Conservation (phyloP, 2,888 invertebrate genomes). For the Tetanocera ferruginea region DNA sequence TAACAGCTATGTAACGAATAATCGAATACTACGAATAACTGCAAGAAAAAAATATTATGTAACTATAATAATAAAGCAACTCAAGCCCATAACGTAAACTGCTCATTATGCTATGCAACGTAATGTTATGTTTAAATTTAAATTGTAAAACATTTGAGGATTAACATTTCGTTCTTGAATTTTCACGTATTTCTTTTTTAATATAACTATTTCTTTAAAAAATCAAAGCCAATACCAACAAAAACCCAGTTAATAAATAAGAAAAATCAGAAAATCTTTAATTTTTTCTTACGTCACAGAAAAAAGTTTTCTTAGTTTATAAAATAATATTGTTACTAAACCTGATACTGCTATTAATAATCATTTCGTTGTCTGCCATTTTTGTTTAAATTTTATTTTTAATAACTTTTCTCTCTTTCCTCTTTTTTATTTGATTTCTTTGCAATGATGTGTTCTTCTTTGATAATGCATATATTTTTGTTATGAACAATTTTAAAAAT, state of each 20-base stretch:
- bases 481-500: slow-evolving; percentile 14
- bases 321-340: not conserved
- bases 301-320: not conserved
- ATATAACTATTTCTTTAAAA: not conserved
- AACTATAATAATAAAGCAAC: not conserved
- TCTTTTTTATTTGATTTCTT: slow-evolving; percentile 24
- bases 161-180: not conserved
- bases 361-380: slow-evolving; percentile 34
- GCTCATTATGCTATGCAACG: not conserved
- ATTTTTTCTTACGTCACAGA: not conserved
- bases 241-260: slow-evolving; percentile 21
- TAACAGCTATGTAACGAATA: slow-evolving; percentile 29
- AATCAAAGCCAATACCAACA: slow-evolving; percentile 20
- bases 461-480: not conserved
- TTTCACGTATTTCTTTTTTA: not conserved
- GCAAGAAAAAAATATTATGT: not conserved
- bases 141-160: not conserved
- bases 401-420: not conserved
- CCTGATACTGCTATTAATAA: slow-evolving; percentile 14
- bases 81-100: not conserved
- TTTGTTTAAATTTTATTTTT: not conserved
- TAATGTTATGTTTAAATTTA: not conserved
- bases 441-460: slow-evolving; percentile 28
- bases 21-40: slow-evolving; percentile 32
- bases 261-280: not conserved